Percentiles rank a stretch among this genome's conserved stretches.
phyloP scores from a whole-genome alignment of 2,113 vertebrate species.

The Pagrus major region DNA sequence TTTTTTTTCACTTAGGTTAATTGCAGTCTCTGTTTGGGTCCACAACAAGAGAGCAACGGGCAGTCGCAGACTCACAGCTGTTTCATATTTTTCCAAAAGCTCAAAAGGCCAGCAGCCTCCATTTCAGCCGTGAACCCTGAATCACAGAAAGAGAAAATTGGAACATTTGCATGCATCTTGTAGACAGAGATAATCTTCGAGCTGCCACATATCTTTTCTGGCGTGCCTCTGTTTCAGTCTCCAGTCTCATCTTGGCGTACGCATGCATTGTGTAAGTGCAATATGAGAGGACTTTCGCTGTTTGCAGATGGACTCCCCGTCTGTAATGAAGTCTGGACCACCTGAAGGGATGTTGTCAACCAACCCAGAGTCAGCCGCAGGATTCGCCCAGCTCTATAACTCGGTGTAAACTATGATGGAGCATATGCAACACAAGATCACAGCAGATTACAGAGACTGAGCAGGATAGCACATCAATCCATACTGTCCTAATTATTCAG shows the following conservation, averaged over 20 bases:
- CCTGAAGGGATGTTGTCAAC: slow-evolving; percentile 55
- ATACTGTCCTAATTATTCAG: slow-evolving; percentile 57
- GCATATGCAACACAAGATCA: slow-evolving; percentile 35
- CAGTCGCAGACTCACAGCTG: slow-evolving; percentile 19
- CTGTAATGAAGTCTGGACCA: slow-evolving; percentile 66
- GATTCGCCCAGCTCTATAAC: slow-evolving; percentile 40
- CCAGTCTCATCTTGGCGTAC: slow-evolving; percentile 29
- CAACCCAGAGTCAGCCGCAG: slow-evolving; percentile 20
- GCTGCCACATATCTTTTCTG: slow-evolving; percentile 6
- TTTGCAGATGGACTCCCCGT: slow-evolving; percentile 58
- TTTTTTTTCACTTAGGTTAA: slow-evolving; percentile 51
- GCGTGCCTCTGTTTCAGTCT: slow-evolving; percentile 18
- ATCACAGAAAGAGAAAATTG: slow-evolving; percentile 54
- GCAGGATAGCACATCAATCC: slow-evolving; percentile 48
- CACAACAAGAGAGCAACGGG: slow-evolving; percentile 33
- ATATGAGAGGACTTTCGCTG: slow-evolving; percentile 27
- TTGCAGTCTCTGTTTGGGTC: slow-evolving; percentile 46
- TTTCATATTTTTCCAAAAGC: slow-evolving; percentile 36
- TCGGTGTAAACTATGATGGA: slow-evolving; percentile 35
- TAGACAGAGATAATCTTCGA: slow-evolving; percentile 52
- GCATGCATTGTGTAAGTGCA: slow-evolving; percentile 1
- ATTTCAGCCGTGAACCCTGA: slow-evolving; percentile 49
- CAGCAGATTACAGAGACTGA: slow-evolving; percentile 50
- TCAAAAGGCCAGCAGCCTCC: slow-evolving; percentile 47
- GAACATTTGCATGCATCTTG: slow-evolving; percentile 59